Percentiles rank a stretch among this genome's conserved stretches.
Evolutionary conservation across 2,888 invertebrate genomes (phyloP).

Genomic region (Pocota personata): DNA sequence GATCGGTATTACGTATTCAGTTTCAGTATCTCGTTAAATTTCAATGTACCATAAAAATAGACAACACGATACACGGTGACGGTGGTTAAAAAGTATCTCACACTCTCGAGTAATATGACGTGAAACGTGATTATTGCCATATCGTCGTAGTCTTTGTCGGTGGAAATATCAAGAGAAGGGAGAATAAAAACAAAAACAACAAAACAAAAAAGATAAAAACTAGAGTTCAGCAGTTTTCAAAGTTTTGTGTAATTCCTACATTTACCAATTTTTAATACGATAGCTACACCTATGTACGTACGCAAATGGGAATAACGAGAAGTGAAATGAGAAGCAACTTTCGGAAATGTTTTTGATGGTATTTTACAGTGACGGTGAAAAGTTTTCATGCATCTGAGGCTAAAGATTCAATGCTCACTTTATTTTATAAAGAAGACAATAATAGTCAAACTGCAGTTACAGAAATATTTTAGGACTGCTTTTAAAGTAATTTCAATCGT

Average conservation of each 20-base stretch:
- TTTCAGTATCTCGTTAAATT: conserved; percentile 27
- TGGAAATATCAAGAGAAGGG: neutral
- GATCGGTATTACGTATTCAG: conserved; percentile 37
- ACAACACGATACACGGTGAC: neutral
- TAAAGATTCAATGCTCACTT: no score
- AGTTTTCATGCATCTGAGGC: neutral
- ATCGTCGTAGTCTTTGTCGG: neutral
- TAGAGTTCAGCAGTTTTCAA: neutral
- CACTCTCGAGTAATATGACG: neutral
- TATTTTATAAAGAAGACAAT: no score
- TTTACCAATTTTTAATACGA: neutral
- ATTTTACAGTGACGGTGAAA: neutral
- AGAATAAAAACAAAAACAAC: neutral
- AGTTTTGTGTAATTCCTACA: neutral
- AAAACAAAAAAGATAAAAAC: neutral
- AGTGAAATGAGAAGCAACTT: neutral
- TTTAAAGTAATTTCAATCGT: no score
- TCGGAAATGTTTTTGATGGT: neutral
- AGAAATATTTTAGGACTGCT: no score
- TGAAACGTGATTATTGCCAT: conserved; percentile 8
- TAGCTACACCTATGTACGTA: neutral
- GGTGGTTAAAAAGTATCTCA: neutral
- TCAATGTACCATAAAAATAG: conserved; percentile 19
- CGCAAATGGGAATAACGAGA: neutral
- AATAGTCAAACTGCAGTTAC: no score